Conservation (phyloP, 2,113 vertebrate species). For the Panthera tigris region DNA sequence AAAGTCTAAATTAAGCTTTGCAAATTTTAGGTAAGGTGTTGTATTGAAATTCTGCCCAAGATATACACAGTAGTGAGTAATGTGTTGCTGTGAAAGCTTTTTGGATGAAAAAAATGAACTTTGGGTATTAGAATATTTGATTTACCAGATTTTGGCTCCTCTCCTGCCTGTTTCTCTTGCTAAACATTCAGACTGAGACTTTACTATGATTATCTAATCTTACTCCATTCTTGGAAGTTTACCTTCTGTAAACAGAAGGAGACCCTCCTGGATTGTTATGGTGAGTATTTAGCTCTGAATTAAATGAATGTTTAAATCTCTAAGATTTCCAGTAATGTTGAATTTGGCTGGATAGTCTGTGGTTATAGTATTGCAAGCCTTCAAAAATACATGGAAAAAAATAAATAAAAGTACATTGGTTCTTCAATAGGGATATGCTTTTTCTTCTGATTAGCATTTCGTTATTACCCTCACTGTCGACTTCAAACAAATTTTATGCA, state of each 20-base stretch:
- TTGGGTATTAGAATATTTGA: constrained; percentile 22
- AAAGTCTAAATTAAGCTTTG: constrained; percentile 39
- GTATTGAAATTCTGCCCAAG: constrained; percentile 34
- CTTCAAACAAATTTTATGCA: constrained; percentile 50
- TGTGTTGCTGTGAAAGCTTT: constrained; percentile 16
- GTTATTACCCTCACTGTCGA: constrained; percentile 52
- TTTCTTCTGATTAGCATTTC: constrained; percentile 34
- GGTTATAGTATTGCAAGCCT: constrained; percentile 54
- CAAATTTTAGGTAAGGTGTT: constrained; percentile 31
- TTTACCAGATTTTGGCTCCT: constrained; percentile 38
- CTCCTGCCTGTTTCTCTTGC: constrained; percentile 35
- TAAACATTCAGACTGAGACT: constrained; percentile 33
- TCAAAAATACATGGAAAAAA: neutral
- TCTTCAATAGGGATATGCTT: constrained; percentile 39
- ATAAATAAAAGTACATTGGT: constrained; percentile 17
- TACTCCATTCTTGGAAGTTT: constrained; percentile 30
- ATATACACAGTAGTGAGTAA: constrained; percentile 23
- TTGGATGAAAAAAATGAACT: constrained; percentile 15
- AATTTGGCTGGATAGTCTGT: constrained; percentile 56
- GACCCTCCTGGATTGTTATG: constrained; percentile 40
- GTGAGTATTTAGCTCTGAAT: constrained; percentile 55
- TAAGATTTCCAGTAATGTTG: constrained; percentile 61
- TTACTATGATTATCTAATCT: constrained; percentile 42
- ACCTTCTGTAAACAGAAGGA: constrained; percentile 37
- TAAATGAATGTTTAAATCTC: constrained; percentile 57